Conservation (phyloP, 2,797 vertebrate species). For the Enteromius radiatus region DNA sequence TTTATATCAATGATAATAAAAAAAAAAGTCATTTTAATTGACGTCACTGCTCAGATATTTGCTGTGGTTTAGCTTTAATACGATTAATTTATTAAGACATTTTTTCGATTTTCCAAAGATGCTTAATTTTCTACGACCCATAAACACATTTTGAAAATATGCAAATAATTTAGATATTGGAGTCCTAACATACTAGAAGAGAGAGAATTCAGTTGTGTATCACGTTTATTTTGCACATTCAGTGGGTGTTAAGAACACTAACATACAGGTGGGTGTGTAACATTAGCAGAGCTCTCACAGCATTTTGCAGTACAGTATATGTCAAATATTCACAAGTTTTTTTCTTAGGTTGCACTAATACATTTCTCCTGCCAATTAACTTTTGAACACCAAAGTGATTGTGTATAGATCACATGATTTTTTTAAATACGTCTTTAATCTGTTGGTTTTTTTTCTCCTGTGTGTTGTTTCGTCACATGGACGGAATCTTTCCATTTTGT, state of each 20-base stretch:
- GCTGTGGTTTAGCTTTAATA: slow-evolving; percentile 10
- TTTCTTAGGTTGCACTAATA: slow-evolving; percentile 60
- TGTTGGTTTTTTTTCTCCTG: background rate
- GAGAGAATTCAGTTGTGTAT: slow-evolving; percentile 68
- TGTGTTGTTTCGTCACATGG: slow-evolving; percentile 3
- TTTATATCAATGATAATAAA: no score
- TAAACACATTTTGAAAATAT: background rate
- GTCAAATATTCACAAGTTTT: slow-evolving; percentile 72
- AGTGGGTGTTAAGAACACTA: slow-evolving; percentile 85
- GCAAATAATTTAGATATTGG: background rate
- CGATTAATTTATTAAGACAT: background rate
- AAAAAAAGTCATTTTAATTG: no score
- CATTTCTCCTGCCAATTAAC: slow-evolving; percentile 39
- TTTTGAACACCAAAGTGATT: slow-evolving; percentile 23
- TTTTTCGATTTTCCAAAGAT: background rate
- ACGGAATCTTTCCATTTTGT: slow-evolving; percentile 16
- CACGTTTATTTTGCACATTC: slow-evolving; percentile 88
- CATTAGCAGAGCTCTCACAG: slow-evolving; percentile 74
- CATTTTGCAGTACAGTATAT: slow-evolving; percentile 71
- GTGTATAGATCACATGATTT: background rate
- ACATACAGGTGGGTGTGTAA: slow-evolving; percentile 86
- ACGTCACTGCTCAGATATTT: slow-evolving; percentile 16
- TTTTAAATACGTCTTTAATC: background rate
- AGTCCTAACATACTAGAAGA: background rate
- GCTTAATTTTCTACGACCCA: background rate